Evolutionary conservation across 2,888 invertebrate species (phyloP), one percentile per base, ranked within the genome.

Genomic region (Sesia bembeciformis): DNA sequence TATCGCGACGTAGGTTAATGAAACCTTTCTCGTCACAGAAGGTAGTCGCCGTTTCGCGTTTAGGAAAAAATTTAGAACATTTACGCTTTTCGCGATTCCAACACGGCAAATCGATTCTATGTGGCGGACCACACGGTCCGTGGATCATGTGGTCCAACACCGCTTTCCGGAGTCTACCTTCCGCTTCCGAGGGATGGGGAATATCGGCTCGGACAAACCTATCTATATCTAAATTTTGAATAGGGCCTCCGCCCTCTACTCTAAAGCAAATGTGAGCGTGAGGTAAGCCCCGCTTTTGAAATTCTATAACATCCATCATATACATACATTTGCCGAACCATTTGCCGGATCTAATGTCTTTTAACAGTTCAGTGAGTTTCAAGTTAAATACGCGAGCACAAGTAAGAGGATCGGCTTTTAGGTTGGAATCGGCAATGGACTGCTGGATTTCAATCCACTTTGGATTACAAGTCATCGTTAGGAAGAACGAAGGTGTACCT

Each of bases 61-160:
- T 54, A 40, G 52, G 54, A 8, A 52, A 54, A 49, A 39, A 23
- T 52, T 52, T 52, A 3, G 52, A 40, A 49, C 49, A 49, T 23
- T 49, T 52, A n/a, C n/a, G n/a, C 41, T 55, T 52, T 4, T 6
- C 38, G 3, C 52, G 49, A 8, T 38, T 8, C 5, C 54, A 53
- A 38, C 52, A 55, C 0, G 53, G 52, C 23, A 54, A 52, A 40
- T 57, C 23, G 5, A 50, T 49, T 51, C 56, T 42, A 40, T 56
- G 49, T n/a, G 50, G 50, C 4, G 54, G 51, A 49, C 55, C 59
- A 40, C 57, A 57, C 5, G 57, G 57, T 4, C 59, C 59, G 54
- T 59, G 59, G 49, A 56, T 56, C 59, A 59, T 60, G 43, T 58
- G 49, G 39, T 56, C 49, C 1, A 56, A 40, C 38, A 58, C 58